phyloP scores from a whole-genome alignment of 1,140 invertebrate genomes.

The Telenomus remus region DNA sequence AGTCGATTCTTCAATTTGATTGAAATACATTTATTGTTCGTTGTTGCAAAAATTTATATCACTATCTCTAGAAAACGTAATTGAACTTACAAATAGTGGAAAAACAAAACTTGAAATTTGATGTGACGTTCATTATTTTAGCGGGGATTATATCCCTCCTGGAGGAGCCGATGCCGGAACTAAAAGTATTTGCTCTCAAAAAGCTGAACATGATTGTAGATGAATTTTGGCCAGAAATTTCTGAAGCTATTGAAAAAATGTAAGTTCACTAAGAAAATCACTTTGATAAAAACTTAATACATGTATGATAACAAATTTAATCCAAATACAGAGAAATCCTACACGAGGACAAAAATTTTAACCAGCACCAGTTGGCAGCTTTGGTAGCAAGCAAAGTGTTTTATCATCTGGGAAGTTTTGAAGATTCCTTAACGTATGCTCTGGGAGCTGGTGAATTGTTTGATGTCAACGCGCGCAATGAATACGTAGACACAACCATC shows the following conservation, averaged over 20 bases:
- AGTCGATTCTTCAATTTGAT: too few species aligned
- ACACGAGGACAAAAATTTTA: conserved; percentile 93
- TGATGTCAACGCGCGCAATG: conserved; percentile 93
- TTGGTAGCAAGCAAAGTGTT: conserved; percentile 99
- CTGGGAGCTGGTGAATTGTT: conserved; percentile 94
- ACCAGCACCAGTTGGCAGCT: conserved; percentile 93
- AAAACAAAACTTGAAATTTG: too few species aligned
- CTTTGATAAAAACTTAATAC: too few species aligned
- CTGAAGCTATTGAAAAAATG: conserved; percentile 98
- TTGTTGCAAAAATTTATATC: too few species aligned
- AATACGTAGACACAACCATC: conserved; percentile 98
- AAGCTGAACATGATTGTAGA: conserved; percentile 96
- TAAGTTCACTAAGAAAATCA: too few species aligned
- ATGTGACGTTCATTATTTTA: conserved; percentile 74
- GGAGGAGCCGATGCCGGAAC: conserved; percentile 93
- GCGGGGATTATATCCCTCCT: conserved; percentile 96
- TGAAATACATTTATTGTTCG: too few species aligned
- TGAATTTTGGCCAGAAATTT: conserved; percentile 99
- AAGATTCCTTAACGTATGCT: conserved; percentile 96
- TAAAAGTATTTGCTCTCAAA: conserved; percentile 94
- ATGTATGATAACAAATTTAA: too few species aligned
- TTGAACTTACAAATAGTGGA: too few species aligned
- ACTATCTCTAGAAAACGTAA: too few species aligned
- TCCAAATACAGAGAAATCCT: conserved; percentile 92
- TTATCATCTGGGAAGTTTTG: conserved; percentile 97